A percentile compares a stretch with the other conserved stretches of the same genome.
phyloP scores from a whole-genome alignment of 2,797 vertebrate species.

The Ibycter americanus region DNA sequence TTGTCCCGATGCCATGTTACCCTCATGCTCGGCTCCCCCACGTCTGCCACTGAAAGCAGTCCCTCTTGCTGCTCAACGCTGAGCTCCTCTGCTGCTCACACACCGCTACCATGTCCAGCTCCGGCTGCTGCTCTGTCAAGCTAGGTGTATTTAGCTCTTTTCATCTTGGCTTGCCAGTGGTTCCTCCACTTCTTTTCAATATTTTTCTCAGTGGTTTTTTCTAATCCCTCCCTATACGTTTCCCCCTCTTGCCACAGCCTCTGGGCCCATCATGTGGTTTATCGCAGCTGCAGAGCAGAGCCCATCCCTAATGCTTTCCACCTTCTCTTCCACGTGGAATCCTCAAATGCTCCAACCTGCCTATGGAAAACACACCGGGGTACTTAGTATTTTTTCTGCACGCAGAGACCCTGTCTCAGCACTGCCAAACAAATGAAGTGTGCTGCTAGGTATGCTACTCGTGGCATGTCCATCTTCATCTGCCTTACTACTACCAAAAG shows the following conservation, averaged over 20 bases:
- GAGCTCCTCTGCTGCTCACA: neutral
- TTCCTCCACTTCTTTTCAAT: neutral
- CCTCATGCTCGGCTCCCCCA: neutral
- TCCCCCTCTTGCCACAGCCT: neutral
- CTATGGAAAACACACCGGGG: accelerated
- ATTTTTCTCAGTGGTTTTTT: neutral
- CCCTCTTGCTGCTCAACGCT: neutral
- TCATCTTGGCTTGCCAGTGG: neutral
- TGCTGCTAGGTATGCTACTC: neutral
- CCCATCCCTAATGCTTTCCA: neutral
- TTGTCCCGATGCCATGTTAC: neutral
- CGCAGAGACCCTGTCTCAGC: neutral
- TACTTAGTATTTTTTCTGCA: neutral
- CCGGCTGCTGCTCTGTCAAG: neutral
- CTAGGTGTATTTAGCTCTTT: neutral
- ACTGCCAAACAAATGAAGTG: neutral
- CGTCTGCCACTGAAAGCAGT: neutral
- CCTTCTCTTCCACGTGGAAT: neutral
- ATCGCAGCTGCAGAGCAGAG: neutral
- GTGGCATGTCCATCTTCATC: neutral
- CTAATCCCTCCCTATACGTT: neutral
- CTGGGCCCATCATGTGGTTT: neutral
- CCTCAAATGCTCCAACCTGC: neutral
- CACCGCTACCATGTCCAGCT: accelerated
- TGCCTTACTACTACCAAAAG: neutral